Evolutionary conservation across 1,140 invertebrate genomes (phyloP).

Genomic region (Heliconius congener): DNA sequence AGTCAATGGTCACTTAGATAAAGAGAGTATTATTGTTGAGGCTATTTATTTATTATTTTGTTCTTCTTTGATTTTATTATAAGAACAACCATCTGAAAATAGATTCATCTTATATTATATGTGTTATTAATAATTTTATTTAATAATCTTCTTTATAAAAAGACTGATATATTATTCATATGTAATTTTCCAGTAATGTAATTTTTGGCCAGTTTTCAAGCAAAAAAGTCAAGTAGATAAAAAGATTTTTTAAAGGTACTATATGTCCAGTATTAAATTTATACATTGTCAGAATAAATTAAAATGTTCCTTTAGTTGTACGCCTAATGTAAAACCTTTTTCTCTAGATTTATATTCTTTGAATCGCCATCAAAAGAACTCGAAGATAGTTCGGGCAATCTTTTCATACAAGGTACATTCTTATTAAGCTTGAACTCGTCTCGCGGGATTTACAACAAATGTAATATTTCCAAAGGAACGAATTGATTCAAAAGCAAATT

Average conservation of each 20-base stretch:
- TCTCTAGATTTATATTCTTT: not conserved
- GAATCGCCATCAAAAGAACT: not conserved
- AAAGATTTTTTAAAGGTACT: not conserved
- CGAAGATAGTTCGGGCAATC: constrained; percentile 9
- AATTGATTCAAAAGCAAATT: constrained; percentile 20
- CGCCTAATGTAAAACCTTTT: not conserved
- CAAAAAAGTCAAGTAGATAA: too few species aligned
- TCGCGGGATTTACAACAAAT: constrained; percentile 20
- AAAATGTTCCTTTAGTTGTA: not conserved
- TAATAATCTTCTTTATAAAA: not conserved
- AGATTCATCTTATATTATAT: too few species aligned
- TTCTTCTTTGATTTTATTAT: not conserved
- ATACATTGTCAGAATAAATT: not conserved
- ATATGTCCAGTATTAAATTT: not conserved
- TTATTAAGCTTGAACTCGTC: constrained; percentile 2
- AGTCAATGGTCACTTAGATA: constrained; percentile 60
- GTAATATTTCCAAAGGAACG: constrained; percentile 28
- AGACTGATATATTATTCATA: not conserved
- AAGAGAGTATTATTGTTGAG: too few species aligned
- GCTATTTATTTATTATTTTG: not conserved
- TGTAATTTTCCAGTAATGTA: too few species aligned
- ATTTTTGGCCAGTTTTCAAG: too few species aligned
- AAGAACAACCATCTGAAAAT: not conserved
- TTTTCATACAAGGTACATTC: constrained; percentile 7
- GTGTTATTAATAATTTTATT: too few species aligned